These are phyloP conservation scores for Drosophila lacteicornis DNA, from an alignment of 1,140 invertebrate genomes.

Conservation along the genomic window DNA sequence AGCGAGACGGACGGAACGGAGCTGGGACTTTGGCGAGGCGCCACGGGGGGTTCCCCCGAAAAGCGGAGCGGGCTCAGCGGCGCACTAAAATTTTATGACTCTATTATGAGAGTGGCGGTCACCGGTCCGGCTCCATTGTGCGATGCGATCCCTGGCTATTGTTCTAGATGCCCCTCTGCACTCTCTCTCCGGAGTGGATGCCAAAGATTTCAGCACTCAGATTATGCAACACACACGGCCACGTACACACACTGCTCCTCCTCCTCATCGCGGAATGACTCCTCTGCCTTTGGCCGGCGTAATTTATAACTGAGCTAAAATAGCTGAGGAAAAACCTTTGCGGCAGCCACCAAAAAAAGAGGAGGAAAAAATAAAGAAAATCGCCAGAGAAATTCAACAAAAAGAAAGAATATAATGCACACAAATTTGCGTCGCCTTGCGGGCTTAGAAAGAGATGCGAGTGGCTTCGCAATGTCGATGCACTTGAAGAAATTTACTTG, in stretches of 20 bases:
- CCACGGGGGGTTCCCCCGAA: slow-evolving; percentile 59
- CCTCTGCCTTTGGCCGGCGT: slow-evolving; percentile 61
- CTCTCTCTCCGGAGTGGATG: slow-evolving; percentile 58
- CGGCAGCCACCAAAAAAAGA: slow-evolving; percentile 47
- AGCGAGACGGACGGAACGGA: slow-evolving; percentile 63
- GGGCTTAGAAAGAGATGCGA: slow-evolving; percentile 29
- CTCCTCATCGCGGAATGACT: neutral
- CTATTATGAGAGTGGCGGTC: slow-evolving; percentile 81
- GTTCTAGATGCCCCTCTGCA: slow-evolving; percentile 52
- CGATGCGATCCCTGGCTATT: slow-evolving; percentile 48
- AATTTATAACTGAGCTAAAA: slow-evolving; percentile 82
- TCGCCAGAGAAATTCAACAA: slow-evolving; percentile 11
- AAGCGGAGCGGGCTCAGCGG: slow-evolving; percentile 50
- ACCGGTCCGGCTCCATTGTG: slow-evolving; percentile 57
- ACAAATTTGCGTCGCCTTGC: slow-evolving; percentile 71
- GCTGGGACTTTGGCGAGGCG: slow-evolving; percentile 52
- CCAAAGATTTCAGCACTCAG: slow-evolving; percentile 74
- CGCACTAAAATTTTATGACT: slow-evolving; percentile 83
- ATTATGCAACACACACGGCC: slow-evolving; percentile 68
- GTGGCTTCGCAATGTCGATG: slow-evolving; percentile 9
- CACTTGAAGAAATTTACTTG: neutral
- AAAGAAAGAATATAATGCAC: slow-evolving; percentile 60
- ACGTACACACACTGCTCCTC: slow-evolving; percentile 26
- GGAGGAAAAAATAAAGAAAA: slow-evolving; percentile 23
- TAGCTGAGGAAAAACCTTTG: slow-evolving; percentile 66